These are phyloP conservation scores for Alectoris magna DNA, from an alignment of 2,797 vertebrate genomes.

Conservation along the genomic window DNA sequence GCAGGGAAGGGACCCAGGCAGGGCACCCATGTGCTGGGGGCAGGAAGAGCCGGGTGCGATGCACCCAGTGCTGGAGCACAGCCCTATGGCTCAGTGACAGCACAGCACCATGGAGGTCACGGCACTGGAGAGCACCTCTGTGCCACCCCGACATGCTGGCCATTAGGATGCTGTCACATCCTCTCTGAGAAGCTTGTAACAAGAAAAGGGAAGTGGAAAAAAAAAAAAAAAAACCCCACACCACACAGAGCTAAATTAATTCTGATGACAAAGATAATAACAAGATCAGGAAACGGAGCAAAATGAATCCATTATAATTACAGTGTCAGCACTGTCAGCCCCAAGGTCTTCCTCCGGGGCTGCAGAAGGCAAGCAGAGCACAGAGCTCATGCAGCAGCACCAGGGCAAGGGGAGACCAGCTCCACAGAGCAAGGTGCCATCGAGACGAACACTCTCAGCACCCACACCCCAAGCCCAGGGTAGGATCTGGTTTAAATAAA, in stretches of 20 bases:
- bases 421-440: not conserved
- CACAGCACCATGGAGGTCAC: not conserved
- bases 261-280: constrained; percentile 67
- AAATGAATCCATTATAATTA: constrained; percentile 61
- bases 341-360: not conserved
- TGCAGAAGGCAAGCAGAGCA: fast-evolving
- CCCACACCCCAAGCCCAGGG: fast-evolving
- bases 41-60: not conserved
- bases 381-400: fast-evolving
- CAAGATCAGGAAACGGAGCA: constrained; percentile 54
- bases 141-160: not conserved
- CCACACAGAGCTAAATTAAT: constrained; percentile 52
- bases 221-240: not conserved
- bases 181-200: constrained; percentile 15
- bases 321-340: constrained; percentile 1
- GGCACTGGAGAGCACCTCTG: not conserved
- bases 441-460: not conserved
- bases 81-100: not conserved
- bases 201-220: not conserved
- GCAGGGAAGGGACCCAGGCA: not conserved
- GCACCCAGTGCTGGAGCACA: fast-evolving
- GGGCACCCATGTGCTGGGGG: not conserved
- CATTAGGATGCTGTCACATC: not conserved
- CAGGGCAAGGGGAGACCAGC: not conserved
- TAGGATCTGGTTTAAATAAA: fast-evolving